A percentile compares a stretch with the other conserved stretches of the same genome.
phyloP scores from a whole-genome alignment of 2,113 vertebrate species.

The Anser cygnoides region DNA sequence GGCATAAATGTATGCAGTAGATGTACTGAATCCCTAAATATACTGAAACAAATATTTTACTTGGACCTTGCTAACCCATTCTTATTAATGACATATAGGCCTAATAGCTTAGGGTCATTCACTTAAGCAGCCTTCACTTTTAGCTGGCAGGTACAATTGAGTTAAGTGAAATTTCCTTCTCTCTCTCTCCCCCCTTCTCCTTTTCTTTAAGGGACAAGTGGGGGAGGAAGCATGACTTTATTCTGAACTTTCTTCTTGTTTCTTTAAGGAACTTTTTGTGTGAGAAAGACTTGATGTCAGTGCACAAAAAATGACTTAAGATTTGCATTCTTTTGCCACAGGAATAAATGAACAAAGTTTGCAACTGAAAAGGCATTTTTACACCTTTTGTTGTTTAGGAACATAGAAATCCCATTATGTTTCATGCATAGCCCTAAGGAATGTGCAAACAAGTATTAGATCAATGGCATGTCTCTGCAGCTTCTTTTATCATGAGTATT shows the following conservation, averaged over 20 bases:
- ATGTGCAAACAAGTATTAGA: conserved; percentile 81
- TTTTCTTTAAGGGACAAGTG: not conserved
- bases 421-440: conserved; percentile 77
- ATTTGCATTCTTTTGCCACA: conserved; percentile 78
- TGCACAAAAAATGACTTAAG: conserved; percentile 76
- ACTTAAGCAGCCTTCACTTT: conserved; percentile 33
- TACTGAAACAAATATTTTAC: not conserved
- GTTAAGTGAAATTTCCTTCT: conserved; percentile 52
- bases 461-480: conserved; percentile 78
- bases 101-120: conserved; percentile 10
- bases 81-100: not conserved
- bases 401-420: conserved; percentile 79
- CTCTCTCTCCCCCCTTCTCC: not conserved
- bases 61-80: not conserved
- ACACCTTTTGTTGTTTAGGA: conserved; percentile 81
- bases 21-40: not conserved
- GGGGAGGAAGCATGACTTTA: conserved; percentile 63
- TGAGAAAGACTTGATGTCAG: conserved; percentile 67
- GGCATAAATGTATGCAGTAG: not conserved
- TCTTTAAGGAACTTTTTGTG: conserved; percentile 58
- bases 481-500: conserved; percentile 79
- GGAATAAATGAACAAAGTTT: conserved; percentile 81
- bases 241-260: conserved; percentile 71
- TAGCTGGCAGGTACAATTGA: conserved; percentile 36
- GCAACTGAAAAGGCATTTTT: conserved; percentile 84